A percentile compares a stretch with the other conserved stretches of the same genome.
phyloP scores from a whole-genome alignment of 2,113 vertebrate genomes.

The Accipiter virgatus region DNA sequence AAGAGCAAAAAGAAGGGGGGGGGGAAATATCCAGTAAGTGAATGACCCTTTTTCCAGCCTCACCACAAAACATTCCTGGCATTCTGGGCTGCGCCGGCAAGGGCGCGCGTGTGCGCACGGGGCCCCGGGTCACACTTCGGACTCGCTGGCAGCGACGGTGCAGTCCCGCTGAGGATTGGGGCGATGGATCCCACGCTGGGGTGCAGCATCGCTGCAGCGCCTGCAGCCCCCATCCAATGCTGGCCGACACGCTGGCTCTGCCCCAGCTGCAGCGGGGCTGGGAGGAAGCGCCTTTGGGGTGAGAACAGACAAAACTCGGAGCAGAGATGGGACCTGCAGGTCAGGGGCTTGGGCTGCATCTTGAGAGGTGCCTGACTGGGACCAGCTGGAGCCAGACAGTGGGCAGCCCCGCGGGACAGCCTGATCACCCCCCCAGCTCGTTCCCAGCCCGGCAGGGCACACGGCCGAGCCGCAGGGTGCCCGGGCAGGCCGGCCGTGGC shows the following conservation, averaged over 20 bases:
- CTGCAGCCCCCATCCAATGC: background rate
- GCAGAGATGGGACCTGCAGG: background rate
- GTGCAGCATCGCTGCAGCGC: background rate
- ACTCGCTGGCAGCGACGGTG: fast-evolving
- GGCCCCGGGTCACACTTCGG: background rate
- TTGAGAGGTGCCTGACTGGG: background rate
- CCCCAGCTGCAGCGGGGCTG: background rate
- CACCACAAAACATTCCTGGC: background rate
- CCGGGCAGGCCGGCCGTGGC: fast-evolving
- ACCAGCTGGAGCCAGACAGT: background rate
- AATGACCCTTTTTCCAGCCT: slow-evolving; percentile 19
- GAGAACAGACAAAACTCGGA: background rate
- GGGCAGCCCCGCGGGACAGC: background rate
- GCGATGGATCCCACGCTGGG: fast-evolving
- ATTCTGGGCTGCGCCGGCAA: background rate
- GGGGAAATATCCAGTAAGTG: background rate
- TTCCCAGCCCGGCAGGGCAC: background rate
- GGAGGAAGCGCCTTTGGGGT: background rate
- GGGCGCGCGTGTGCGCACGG: background rate
- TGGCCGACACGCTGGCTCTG: background rate
- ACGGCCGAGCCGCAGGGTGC: background rate
- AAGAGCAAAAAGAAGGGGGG: background rate
- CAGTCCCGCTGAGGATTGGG: fast-evolving
- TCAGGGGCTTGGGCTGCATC: background rate
- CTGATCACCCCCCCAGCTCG: background rate